phyloP scores from a whole-genome alignment of 2,113 vertebrate genomes.

The Eonycteris spelaea region DNA sequence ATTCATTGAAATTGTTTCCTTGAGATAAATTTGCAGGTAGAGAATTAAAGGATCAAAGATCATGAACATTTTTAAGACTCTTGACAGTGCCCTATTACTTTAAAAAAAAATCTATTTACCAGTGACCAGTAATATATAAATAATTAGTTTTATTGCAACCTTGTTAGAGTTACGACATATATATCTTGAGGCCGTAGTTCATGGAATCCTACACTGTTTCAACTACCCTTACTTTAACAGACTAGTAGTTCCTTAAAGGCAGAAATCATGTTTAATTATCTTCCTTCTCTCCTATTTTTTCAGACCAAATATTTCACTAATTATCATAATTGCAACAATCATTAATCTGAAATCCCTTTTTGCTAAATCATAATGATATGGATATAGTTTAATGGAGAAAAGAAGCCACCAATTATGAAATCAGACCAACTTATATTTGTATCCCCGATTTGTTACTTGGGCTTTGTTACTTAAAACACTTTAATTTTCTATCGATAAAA shows the following conservation, averaged over 20 bases:
- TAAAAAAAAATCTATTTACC: not conserved
- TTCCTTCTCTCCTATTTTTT: not conserved
- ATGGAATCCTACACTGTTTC: not conserved
- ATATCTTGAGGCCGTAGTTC: not conserved
- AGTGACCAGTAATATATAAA: not conserved
- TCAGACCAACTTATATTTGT: not conserved
- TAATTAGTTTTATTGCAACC: not conserved
- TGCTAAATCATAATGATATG: not conserved
- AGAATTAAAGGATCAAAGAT: not conserved
- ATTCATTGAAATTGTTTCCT: not conserved
- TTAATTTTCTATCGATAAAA: constrained; percentile 16
- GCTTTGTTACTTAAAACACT: not conserved
- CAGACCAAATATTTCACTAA: constrained; percentile 23
- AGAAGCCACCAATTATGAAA: not conserved
- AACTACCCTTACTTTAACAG: not conserved
- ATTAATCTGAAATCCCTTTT: constrained; percentile 31
- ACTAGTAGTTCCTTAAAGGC: not conserved
- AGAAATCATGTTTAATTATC: not conserved
- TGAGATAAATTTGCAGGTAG: constrained; percentile 5
- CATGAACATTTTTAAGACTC: constrained; percentile 14
- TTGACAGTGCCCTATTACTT: not conserved
- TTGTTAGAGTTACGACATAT: not conserved
- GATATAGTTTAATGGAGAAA: not conserved
- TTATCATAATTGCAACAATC: constrained; percentile 1
- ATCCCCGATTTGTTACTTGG: not conserved